phyloP scores from a whole-genome alignment of 2,888 invertebrate species.

The Mycalesis mineus region DNA sequence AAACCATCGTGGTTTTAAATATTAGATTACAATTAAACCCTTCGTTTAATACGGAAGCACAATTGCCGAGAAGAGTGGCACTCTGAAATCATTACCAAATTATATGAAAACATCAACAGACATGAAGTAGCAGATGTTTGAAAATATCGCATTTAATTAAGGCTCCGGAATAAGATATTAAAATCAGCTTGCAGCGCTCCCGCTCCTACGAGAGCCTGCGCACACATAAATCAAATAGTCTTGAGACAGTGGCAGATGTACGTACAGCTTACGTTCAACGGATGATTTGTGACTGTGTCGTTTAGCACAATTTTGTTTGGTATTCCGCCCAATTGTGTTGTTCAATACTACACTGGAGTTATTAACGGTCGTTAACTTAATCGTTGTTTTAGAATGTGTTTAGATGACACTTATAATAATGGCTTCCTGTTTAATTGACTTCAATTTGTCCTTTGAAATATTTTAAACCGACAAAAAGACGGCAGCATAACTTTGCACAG shows the following conservation, averaged over 20 bases:
- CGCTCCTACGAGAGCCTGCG: conserved; percentile 5
- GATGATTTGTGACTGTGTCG: background rate
- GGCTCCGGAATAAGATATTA: conserved; percentile 28
- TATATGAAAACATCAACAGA: conserved; percentile 16
- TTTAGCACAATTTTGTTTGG: background rate
- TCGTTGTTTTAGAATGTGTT: background rate
- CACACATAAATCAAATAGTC: conserved; percentile 22
- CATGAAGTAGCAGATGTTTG: conserved; percentile 27
- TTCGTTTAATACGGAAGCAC: background rate
- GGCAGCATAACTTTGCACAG: too few species aligned
- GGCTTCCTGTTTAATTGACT: background rate
- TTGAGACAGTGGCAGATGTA: conserved; percentile 12
- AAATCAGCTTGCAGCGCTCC: conserved; percentile 24
- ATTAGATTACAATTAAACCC: too few species aligned
- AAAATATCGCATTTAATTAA: conserved; percentile 31
- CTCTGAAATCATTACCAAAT: conserved; percentile 10
- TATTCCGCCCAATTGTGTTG: background rate
- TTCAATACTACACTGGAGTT: background rate
- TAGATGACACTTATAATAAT: too few species aligned
- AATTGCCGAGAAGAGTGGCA: background rate
- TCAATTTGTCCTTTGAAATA: too few species aligned
- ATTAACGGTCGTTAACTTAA: background rate
- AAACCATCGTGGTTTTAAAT: too few species aligned
- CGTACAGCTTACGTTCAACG: conserved; percentile 7
- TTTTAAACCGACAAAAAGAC: too few species aligned